Evolutionary conservation across 2,888 invertebrate genomes (phyloP), one percentile per base, ranked within the genome.

Genomic region (Drosophila eohydei): DNA sequence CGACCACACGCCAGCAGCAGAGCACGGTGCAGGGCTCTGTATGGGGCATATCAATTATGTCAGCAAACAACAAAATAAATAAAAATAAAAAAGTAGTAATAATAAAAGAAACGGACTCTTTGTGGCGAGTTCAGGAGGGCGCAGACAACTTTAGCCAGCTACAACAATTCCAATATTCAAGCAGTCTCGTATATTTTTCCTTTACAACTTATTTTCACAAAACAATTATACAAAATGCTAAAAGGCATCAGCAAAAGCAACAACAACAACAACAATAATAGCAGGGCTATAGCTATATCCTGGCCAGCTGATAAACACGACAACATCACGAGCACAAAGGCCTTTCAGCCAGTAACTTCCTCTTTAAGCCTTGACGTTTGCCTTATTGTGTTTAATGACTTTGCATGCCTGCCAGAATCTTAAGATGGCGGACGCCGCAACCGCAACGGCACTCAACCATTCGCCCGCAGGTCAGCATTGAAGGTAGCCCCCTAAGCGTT

Each of bases 141-240:
- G 52, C 30, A 9, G 36, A 52, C 59, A 68, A 54, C 48, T 69
- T 54, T n/a, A 21, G n/a, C 46, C 28, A 21, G 44, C 12, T 12
- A 21, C 26, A 43, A 2, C 21, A 38, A 61, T 54, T 57, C 55
- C 72, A 61, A 58, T 58, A 44, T 50, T 40, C 38, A 46, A 44
- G 30, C 26, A 40, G 34, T 55, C 63, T 68, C 55, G 64, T 76
- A 66, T 72, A 73, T 74, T 73, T 70, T 28, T 28, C 62, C 74
- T 87, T 71, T 84, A 84, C 85, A 74, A 44, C 74, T 76, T 74
- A 74, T 83, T 83, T 74, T 61, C 69, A 80, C 85, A 87, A 84
- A 84, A 85, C 88, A 84, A 84, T 84, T 84, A 87, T 85, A 87
- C 83, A 78, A 87, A 87, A 84, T 78, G 83, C 85, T 81, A 85